Evolutionary conservation across 2,113 vertebrate genomes (phyloP), one percentile per base, ranked within the genome.

Genomic region (Scytalopus superciliaris): DNA sequence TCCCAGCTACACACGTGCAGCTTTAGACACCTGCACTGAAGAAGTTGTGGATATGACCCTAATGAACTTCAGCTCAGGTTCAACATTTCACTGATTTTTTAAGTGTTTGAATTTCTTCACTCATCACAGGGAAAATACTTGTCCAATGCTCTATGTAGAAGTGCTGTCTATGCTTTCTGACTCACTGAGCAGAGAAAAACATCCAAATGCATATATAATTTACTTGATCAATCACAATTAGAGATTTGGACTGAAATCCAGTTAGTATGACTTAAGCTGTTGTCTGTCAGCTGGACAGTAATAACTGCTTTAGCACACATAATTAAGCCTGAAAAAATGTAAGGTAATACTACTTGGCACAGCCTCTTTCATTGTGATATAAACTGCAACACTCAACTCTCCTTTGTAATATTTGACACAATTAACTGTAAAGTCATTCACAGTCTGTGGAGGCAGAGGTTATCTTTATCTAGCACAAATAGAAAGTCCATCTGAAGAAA

Each of bases 191-290:
- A 63, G 25, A 73, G 45, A 72, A 90, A 92, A 94, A 88, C 70
- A 73, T 53, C 50, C 80, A 86, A 90, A 95, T 80, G 67, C 50
- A 59, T 42, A 24, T 64, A 64, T 84, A 89, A 87, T 80, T 94
- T 76, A 83, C 72, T 89, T 88, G 64, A 90, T 84, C 77, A 91
- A 90, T 95, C 87, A 80, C 59, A 88, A 76, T 87, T 91, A 85
- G 76, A 19, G 44, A 78, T 80, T n/a, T 90, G 62, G 66, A 76
- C 37, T 79, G 75, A 94, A 94, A 95, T 49, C 55, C 53, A 95
- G 45, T 90, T 57, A 85, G 82, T 42, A 69, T 45, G 67, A 83
- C 53, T 85, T 87, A 66, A 88, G 40, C 21, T 87, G 60, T 31
- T 93, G 50, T 44, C 70, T 77, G 67, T 90, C 82, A 94, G 63